Conservation (phyloP, 2,888 invertebrate species). For the Galeruca laticollis region DNA sequence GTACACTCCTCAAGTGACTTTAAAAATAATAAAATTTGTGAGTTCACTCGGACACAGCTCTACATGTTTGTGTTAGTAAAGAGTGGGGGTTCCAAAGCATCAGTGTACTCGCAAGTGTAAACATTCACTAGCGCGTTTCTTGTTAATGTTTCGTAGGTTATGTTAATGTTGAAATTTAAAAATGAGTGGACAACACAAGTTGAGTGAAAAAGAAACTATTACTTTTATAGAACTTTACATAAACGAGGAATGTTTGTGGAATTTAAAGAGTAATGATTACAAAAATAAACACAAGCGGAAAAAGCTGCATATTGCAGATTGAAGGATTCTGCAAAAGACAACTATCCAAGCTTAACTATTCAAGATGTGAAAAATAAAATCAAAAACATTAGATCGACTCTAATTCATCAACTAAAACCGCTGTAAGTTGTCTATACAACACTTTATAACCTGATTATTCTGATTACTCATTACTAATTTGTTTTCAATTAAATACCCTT, state of each 20-base stretch:
- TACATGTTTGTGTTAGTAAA: conserved; percentile 3
- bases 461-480: too few species aligned
- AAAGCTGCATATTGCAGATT: neutral
- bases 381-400: neutral
- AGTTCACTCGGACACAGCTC: neutral
- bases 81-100: conserved; percentile 2
- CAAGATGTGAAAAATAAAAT: conserved; percentile 1
- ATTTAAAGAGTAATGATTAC: neutral
- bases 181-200: too few species aligned
- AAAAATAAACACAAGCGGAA: neutral
- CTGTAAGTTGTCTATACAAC: too few species aligned
- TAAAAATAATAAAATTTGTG: too few species aligned
- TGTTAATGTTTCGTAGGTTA: neutral
- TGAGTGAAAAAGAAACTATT: too few species aligned
- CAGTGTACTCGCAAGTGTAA: conserved; percentile 4
- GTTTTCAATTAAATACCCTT: too few species aligned
- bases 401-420: neutral
- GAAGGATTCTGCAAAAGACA: neutral
- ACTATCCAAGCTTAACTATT: neutral
- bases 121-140: neutral
- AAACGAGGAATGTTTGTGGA: neutral
- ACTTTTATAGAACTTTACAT: too few species aligned
- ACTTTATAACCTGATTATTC: too few species aligned
- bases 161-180: neutral
- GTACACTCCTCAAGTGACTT: too few species aligned